phyloP scores from a whole-genome alignment of 1,140 invertebrate species.

The Diorhabda carinulata region DNA sequence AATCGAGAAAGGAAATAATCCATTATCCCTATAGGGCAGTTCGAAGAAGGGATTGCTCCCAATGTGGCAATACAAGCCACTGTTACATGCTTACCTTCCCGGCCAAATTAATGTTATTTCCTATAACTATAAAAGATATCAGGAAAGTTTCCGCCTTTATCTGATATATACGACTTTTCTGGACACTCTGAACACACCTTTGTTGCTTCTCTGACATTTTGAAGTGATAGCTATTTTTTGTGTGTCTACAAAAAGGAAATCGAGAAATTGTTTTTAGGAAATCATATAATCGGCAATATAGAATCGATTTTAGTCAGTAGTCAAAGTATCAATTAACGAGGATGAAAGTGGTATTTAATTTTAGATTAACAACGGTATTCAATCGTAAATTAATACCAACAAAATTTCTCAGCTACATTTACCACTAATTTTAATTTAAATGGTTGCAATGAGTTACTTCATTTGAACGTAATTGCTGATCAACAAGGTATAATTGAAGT shows the following conservation, averaged over 20 bases:
- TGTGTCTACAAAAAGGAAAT: not conserved
- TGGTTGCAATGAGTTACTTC: too few relatives aligned
- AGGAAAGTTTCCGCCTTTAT: constrained; percentile 17
- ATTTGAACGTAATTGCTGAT: too few relatives aligned
- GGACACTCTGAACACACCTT: constrained; percentile 6
- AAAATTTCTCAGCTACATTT: too few relatives aligned
- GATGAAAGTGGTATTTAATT: too few relatives aligned
- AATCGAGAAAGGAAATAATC: constrained; percentile 12
- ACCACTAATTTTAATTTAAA: too few relatives aligned
- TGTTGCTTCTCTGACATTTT: not conserved
- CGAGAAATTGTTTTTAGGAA: not conserved
- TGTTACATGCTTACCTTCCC: constrained; percentile 16
- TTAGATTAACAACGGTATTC: too few relatives aligned
- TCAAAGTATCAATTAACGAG: too few relatives aligned
- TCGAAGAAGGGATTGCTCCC: constrained; percentile 16
- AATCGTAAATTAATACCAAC: too few relatives aligned
- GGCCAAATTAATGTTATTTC: constrained; percentile 20
- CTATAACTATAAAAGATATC: constrained; percentile 19
- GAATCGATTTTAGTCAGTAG: not conserved
- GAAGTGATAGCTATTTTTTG: not conserved
- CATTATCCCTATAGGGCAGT: constrained; percentile 12
- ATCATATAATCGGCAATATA: not conserved
- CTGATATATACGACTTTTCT: constrained; percentile 11
- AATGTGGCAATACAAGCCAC: constrained; percentile 13
- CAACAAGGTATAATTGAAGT: too few relatives aligned